Conservation (phyloP, 2,888 invertebrate genomes). For the Euphydryas editha region DNA sequence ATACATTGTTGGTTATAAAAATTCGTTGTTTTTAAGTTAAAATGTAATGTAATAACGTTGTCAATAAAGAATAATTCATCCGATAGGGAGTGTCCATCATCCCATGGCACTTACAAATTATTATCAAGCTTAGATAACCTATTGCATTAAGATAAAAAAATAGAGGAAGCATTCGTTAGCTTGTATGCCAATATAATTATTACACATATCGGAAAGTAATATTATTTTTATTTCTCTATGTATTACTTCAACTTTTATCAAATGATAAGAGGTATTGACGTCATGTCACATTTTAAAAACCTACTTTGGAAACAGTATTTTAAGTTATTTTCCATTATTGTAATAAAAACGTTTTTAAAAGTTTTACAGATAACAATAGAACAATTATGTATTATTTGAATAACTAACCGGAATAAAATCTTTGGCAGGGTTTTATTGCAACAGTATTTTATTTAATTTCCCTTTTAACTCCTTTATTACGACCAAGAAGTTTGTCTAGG, state of each 20-base stretch:
- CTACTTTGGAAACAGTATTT: slow-evolving; percentile 50
- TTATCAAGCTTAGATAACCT: slow-evolving; percentile 78
- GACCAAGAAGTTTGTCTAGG: slow-evolving; percentile 75
- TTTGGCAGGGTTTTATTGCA: slow-evolving; percentile 65
- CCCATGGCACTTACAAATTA: slow-evolving; percentile 76
- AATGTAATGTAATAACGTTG: slow-evolving; percentile 12
- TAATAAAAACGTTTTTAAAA: neutral
- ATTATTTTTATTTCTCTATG: slow-evolving; percentile 38
- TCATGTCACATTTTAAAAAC: slow-evolving; percentile 54
- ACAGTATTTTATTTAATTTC: slow-evolving; percentile 48
- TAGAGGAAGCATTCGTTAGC: slow-evolving; percentile 71
- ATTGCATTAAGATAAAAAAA: slow-evolving; percentile 76
- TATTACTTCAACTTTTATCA: slow-evolving; percentile 50
- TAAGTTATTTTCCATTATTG: slow-evolving; percentile 27
- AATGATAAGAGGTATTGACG: slow-evolving; percentile 67
- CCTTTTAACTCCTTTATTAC: slow-evolving; percentile 63
- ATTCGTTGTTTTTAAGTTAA: neutral
- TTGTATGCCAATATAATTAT: slow-evolving; percentile 55
- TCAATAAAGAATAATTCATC: slow-evolving; percentile 49
- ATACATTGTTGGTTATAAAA: neutral
- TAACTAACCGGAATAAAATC: slow-evolving; percentile 52
- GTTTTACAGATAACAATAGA: neutral
- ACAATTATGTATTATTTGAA: slow-evolving; percentile 9
- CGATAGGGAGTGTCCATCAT: slow-evolving; percentile 77
- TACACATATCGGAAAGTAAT: slow-evolving; percentile 42